phyloP scores from a whole-genome alignment of 2,113 vertebrate genomes.

The Psilopsiagon aurifrons region DNA sequence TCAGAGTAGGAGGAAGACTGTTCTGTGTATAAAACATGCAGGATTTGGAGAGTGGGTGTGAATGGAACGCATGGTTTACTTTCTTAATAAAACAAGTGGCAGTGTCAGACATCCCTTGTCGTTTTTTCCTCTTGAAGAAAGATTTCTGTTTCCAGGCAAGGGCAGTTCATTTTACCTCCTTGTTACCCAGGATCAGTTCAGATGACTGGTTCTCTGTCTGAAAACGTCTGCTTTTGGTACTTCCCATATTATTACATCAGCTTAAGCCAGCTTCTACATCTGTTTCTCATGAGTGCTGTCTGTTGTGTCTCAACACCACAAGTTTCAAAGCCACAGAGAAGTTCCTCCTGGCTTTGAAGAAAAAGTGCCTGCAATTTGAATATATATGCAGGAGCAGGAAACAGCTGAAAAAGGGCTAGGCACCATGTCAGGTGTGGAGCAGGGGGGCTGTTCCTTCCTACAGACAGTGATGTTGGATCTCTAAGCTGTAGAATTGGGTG shows the following conservation, averaged over 20 bases:
- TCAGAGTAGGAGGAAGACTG: slow-evolving; percentile 40
- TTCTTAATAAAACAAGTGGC: background rate
- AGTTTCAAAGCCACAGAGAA: background rate
- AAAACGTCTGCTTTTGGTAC: background rate
- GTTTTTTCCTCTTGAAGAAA: background rate
- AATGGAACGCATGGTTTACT: background rate
- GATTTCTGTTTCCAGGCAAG: background rate
- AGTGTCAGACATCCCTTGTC: background rate
- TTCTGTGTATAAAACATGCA: background rate
- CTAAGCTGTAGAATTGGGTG: background rate
- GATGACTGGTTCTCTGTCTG: background rate
- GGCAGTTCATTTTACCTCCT: background rate
- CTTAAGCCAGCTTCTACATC: background rate
- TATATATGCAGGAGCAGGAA: background rate
- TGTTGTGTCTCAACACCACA: background rate
- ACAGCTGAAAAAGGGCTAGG: background rate
- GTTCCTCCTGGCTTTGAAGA: background rate
- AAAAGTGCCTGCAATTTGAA: background rate
- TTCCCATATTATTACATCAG: background rate
- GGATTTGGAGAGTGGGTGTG: slow-evolving; percentile 6
- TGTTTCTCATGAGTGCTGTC: background rate
- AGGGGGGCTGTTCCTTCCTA: background rate
- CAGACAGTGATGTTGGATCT: background rate
- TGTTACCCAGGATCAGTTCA: background rate
- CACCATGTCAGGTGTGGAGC: accelerated